Evolutionary conservation across 2,888 invertebrate species (phyloP).

Genomic region (Galeruca laticollis): DNA sequence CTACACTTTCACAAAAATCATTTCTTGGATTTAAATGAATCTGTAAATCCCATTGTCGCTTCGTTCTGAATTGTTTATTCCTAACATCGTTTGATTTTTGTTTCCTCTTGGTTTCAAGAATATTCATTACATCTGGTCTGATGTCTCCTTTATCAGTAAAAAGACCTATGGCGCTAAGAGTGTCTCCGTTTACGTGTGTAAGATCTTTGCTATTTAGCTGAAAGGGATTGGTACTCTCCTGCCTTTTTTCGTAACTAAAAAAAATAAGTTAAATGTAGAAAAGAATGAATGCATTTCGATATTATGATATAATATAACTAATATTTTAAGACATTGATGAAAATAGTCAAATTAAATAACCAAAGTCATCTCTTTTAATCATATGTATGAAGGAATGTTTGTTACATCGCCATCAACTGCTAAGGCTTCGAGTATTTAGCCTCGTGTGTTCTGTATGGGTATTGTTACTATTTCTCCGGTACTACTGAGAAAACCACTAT

Average conservation of each 20-base stretch:
- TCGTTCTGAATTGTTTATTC: slow-evolving; percentile 48
- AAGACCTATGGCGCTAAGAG: slow-evolving; percentile 48
- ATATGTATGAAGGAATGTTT: too few relatives aligned
- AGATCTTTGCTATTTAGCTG: slow-evolving; percentile 47
- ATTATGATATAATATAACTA: too few relatives aligned
- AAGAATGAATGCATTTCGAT: too few relatives aligned
- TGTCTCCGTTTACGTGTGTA: slow-evolving; percentile 42
- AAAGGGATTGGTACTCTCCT: slow-evolving; percentile 45
- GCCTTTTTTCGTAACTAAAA: slow-evolving; percentile 2
- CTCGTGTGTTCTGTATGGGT: too few relatives aligned
- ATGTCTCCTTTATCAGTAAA: slow-evolving; percentile 51
- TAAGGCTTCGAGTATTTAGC: too few relatives aligned
- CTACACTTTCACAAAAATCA: slow-evolving; percentile 20
- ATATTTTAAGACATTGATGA: too few relatives aligned
- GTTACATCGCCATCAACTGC: too few relatives aligned
- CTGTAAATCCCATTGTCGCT: slow-evolving; percentile 48
- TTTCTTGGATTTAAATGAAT: slow-evolving; percentile 43
- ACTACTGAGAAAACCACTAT: too few relatives aligned
- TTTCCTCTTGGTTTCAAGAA: slow-evolving; percentile 46
- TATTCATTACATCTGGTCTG: slow-evolving; percentile 46
- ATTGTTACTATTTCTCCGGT: too few relatives aligned
- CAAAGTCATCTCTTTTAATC: too few relatives aligned
- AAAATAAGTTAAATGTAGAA: not conserved
- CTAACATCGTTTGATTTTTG: slow-evolving; percentile 42
- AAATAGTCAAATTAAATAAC: too few relatives aligned